A percentile compares a stretch with the other conserved stretches of the same genome.
Conservation (phyloP, 2,113 vertebrate genomes). For the Actenoides lindsayi region DNA sequence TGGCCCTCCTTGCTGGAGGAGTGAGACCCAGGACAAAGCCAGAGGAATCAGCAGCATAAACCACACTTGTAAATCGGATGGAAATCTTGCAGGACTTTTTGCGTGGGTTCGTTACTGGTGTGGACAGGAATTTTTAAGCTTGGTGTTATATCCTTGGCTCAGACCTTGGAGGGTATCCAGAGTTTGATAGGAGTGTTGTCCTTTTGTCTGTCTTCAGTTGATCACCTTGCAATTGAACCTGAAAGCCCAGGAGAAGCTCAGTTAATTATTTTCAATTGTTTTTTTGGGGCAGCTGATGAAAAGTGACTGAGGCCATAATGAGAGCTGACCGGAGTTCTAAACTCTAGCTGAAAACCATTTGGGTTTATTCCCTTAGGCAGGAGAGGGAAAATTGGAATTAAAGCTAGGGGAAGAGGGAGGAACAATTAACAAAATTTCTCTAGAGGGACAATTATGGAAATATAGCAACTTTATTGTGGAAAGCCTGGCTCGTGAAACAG, state of each 20-base stretch:
- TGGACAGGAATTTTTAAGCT: background rate
- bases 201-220: background rate
- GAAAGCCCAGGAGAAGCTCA: background rate
- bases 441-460: slow-evolving; percentile 1
- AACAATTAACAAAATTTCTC: slow-evolving; percentile 6
- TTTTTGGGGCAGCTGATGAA: slow-evolving; percentile 5
- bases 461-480: background rate
- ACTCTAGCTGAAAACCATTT: background rate
- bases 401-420: background rate
- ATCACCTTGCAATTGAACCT: background rate
- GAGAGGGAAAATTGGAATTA: background rate
- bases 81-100: background rate
- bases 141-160: background rate
- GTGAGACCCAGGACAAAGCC: background rate
- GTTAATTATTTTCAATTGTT: slow-evolving; percentile 32
- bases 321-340: slow-evolving; percentile 14
- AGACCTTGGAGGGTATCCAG: background rate
- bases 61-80: background rate
- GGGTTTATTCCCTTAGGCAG: background rate
- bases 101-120: background rate
- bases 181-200: background rate
- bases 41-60: background rate
- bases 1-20: background rate
- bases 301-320: slow-evolving; percentile 25
- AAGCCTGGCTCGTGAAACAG: background rate